phyloP scores from a whole-genome alignment of 2,888 invertebrate species.

The Drosophila hamatofila region DNA sequence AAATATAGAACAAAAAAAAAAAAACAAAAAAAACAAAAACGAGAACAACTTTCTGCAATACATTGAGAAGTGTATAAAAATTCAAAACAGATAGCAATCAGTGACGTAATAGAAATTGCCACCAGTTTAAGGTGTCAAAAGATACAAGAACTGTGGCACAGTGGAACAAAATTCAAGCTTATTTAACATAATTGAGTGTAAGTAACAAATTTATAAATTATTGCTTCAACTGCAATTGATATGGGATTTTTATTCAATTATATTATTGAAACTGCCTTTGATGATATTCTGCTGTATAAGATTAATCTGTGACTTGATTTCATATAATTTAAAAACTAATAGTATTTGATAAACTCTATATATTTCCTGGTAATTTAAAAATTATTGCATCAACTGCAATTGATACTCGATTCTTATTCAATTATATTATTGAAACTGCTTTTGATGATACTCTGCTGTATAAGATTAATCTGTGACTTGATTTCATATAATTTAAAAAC shows the following conservation, averaged over 20 bases:
- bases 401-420: neutral
- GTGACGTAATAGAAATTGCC: constrained; percentile 53
- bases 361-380: neutral
- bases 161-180: constrained; percentile 12
- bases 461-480: too few relatives aligned
- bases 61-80: constrained; percentile 57
- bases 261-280: neutral
- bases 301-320: too few relatives aligned
- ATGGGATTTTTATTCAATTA: neutral
- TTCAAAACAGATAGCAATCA: constrained; percentile 69
- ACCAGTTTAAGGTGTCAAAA: constrained; percentile 25
- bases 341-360: neutral
- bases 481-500: neutral
- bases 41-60: constrained; percentile 16
- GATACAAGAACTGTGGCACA: constrained; percentile 18
- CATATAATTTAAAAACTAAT: neutral
- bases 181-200: neutral
- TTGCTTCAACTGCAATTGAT: neutral
- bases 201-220: too few relatives aligned
- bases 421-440: neutral
- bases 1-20: constrained; percentile 17
- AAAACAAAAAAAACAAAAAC: constrained; percentile 16
- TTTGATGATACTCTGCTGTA: too few relatives aligned
- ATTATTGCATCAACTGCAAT: neutral
- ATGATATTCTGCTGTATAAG: too few relatives aligned